These are phyloP conservation scores for Pelecanus crispus DNA, from an alignment of 2,113 vertebrate genomes.

Conservation along the genomic window DNA sequence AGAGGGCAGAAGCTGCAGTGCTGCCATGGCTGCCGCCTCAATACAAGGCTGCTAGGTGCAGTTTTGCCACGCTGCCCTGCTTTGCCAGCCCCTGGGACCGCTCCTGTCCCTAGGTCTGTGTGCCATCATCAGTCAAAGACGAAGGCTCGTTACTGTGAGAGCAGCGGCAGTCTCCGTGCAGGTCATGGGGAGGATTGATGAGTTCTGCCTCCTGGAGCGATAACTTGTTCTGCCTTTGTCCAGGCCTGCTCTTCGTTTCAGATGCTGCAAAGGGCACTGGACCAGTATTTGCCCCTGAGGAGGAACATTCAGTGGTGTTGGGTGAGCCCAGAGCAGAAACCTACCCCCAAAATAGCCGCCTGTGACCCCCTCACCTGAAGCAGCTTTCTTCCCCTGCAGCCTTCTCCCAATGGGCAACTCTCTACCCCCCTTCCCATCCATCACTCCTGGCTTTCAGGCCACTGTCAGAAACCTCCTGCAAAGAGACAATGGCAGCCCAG, in stretches of 20 bases:
- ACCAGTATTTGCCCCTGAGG: background rate
- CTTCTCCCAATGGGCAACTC: background rate
- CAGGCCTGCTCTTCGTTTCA: background rate
- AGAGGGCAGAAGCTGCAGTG: background rate
- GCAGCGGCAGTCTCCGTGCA: background rate
- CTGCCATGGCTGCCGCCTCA: background rate
- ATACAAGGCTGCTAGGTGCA: background rate
- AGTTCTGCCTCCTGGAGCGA: background rate
- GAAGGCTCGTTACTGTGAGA: background rate
- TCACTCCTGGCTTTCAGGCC: conserved; percentile 29
- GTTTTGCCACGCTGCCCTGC: background rate
- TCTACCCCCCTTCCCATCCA: background rate
- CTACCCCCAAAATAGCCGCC: background rate
- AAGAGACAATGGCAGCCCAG: conserved; percentile 1
- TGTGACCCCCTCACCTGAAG: background rate
- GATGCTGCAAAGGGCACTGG: background rate
- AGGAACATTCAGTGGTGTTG: background rate
- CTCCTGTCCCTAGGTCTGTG: background rate
- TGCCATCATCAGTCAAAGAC: background rate
- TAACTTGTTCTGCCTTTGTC: background rate
- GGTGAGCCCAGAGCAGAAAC: background rate
- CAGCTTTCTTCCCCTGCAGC: background rate
- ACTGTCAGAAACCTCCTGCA: background rate
- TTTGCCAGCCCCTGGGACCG: background rate
- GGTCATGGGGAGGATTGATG: background rate